A percentile compares a stretch with the other conserved stretches of the same genome.
Evolutionary conservation across 2,797 vertebrate species (phyloP).

Genomic region (Acestrorhynchus altus): DNA sequence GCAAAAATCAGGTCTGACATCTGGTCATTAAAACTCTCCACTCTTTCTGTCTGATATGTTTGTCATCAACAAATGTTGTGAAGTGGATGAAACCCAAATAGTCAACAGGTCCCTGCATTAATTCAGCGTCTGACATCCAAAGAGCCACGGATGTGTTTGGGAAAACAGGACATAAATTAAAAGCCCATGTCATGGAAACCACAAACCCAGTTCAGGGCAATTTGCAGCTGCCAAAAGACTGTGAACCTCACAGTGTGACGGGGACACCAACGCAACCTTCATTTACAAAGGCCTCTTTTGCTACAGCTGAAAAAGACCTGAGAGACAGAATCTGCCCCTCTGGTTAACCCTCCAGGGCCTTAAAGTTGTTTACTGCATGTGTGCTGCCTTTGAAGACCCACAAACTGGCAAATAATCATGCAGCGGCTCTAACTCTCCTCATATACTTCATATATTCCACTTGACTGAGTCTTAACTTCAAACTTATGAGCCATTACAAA

Average conservation of each 20-base stretch:
- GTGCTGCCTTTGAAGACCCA: conserved; percentile 2
- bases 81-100: conserved; percentile 32
- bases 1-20: conserved; percentile 69
- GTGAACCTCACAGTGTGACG: conserved; percentile 27
- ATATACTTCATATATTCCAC: not conserved
- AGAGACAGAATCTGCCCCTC: not conserved
- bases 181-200: conserved; percentile 49
- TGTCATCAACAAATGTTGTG: conserved; percentile 54
- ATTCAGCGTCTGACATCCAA: conserved; percentile 49
- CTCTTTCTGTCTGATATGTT: conserved; percentile 57
- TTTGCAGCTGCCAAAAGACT: conserved; percentile 44
- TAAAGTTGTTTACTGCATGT: conserved; percentile 11
- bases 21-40: conserved; percentile 67
- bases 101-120: conserved; percentile 40
- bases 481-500: conserved; percentile 1
- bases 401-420: conserved; percentile 10
- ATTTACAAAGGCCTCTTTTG: conserved; percentile 14
- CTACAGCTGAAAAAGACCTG: conserved; percentile 13
- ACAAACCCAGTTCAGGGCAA: conserved; percentile 34
- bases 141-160: conserved; percentile 32
- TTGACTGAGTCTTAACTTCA: not conserved
- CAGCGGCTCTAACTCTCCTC: not conserved
- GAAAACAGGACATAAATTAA: conserved; percentile 34
- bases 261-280: conserved; percentile 2
- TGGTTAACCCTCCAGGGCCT: not conserved